A percentile compares a stretch with the other conserved stretches of the same genome.
Conservation (phyloP, 2,888 invertebrate genomes). For the Lumbricus terrestris region DNA sequence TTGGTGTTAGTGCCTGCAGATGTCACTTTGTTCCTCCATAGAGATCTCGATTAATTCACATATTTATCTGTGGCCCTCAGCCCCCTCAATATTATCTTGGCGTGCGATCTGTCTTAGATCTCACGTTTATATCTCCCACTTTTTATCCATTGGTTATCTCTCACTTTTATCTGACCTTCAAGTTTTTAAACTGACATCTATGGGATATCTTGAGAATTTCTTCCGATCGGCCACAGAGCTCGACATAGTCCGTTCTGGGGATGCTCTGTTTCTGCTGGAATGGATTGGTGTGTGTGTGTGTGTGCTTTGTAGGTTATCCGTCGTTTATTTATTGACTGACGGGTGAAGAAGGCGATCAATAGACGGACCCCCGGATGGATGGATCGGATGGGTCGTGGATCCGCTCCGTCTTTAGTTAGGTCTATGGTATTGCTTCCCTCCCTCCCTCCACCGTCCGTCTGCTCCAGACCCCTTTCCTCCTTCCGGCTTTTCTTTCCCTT, state of each 20-base stretch:
- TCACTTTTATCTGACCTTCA: neutral
- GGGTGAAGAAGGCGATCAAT: neutral
- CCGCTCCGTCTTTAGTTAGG: neutral
- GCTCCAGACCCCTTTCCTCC: neutral
- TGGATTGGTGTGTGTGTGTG: neutral
- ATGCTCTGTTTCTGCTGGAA: neutral
- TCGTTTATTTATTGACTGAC: neutral
- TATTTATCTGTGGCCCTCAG: neutral
- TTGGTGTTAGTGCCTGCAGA: neutral
- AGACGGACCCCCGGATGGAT: neutral
- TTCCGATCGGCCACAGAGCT: neutral
- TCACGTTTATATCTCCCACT: neutral
- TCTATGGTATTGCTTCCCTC: neutral
- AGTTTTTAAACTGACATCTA: neutral
- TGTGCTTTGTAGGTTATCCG: neutral
- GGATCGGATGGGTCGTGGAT: no score
- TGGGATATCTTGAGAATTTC: neutral
- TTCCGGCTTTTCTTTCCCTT: neutral
- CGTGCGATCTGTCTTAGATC: neutral
- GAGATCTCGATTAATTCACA: neutral
- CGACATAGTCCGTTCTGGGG: neutral
- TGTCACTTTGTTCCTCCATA: neutral
- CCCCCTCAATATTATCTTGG: neutral
- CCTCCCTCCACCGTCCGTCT: neutral
- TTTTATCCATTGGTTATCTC: neutral